These are phyloP conservation scores for Lottia scabra DNA, from an alignment of 2,888 invertebrate genomes.

Conservation along the genomic window DNA sequence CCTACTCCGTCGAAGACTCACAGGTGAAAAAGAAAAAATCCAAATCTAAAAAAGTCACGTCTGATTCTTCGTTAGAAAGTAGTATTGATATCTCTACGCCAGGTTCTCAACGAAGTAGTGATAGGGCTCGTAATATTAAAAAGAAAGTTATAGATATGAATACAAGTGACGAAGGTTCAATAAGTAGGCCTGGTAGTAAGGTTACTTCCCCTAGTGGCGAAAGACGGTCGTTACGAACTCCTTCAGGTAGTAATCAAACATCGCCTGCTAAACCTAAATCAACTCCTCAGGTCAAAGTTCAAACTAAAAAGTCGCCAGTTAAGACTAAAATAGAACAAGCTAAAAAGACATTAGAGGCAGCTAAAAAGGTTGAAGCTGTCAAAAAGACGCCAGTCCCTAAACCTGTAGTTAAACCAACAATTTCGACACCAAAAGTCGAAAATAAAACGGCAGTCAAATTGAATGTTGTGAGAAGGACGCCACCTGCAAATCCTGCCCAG, in stretches of 20 bases:
- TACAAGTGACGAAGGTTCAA: background rate
- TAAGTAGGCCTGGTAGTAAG: slow-evolving; percentile 6
- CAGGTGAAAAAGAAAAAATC: slow-evolving; percentile 77
- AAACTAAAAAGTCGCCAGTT: background rate
- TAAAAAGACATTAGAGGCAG: slow-evolving; percentile 2
- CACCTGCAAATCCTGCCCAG: background rate
- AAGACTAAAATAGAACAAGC: slow-evolving; percentile 1
- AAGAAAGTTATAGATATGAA: slow-evolving; percentile 5
- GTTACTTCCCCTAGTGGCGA: slow-evolving; percentile 5
- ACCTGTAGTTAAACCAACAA: background rate
- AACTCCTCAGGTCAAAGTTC: background rate
- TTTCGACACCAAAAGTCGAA: background rate
- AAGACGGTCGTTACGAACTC: background rate
- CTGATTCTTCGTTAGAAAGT: slow-evolving; percentile 13
- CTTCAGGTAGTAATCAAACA: background rate
- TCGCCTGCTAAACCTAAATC: slow-evolving; percentile 8
- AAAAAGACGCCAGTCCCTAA: background rate
- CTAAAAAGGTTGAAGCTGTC: slow-evolving; percentile 12
- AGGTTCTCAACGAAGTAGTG: slow-evolving; percentile 7
- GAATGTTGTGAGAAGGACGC: background rate
- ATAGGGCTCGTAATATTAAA: slow-evolving; percentile 6
- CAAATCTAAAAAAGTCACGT: slow-evolving; percentile 15
- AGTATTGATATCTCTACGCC: background rate
- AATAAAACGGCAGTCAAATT: background rate
- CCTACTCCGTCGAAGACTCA: slow-evolving; percentile 83